Evolutionary conservation across 2,113 vertebrate species (phyloP).

Genomic region (Garra rufa): DNA sequence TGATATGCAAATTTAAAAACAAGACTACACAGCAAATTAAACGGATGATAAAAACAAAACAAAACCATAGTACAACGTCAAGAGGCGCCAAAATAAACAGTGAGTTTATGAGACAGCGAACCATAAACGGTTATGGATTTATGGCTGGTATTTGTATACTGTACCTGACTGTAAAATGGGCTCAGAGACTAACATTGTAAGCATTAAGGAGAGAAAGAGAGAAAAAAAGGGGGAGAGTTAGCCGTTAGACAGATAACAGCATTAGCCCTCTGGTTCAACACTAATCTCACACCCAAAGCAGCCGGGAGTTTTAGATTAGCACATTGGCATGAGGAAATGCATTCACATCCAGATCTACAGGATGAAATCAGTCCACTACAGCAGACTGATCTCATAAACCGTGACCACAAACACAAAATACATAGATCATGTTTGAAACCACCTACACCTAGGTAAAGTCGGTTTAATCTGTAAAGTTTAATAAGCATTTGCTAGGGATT

Average conservation of each 20-base stretch:
- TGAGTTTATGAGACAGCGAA: not conserved
- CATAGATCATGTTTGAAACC: not conserved
- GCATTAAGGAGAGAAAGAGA: conserved; percentile 69
- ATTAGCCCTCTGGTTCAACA: conserved; percentile 60
- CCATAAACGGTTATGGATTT: conserved; percentile 45
- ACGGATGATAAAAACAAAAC: conserved; percentile 42
- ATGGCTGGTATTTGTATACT: conserved; percentile 69
- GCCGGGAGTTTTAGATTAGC: conserved; percentile 42
- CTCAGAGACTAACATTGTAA: conserved; percentile 93
- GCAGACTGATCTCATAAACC: not conserved
- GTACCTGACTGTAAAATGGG: conserved; percentile 99
- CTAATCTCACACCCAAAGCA: conserved; percentile 60
- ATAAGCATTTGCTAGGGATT: not conserved
- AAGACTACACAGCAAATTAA: not conserved
- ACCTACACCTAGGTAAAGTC: not conserved
- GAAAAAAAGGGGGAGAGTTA: conserved; percentile 69
- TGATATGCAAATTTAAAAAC: not conserved
- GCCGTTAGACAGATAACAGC: conserved; percentile 66
- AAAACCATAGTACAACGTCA: not conserved
- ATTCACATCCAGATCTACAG: not conserved
- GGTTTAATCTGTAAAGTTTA: not conserved
- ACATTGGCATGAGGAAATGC: not conserved
- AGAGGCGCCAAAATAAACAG: conserved; percentile 15
- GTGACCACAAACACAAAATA: not conserved
- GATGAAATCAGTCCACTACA: not conserved